These are phyloP conservation scores for Psococerastis gibbosa DNA, from an alignment of 2,888 invertebrate genomes.

Conservation along the genomic window DNA sequence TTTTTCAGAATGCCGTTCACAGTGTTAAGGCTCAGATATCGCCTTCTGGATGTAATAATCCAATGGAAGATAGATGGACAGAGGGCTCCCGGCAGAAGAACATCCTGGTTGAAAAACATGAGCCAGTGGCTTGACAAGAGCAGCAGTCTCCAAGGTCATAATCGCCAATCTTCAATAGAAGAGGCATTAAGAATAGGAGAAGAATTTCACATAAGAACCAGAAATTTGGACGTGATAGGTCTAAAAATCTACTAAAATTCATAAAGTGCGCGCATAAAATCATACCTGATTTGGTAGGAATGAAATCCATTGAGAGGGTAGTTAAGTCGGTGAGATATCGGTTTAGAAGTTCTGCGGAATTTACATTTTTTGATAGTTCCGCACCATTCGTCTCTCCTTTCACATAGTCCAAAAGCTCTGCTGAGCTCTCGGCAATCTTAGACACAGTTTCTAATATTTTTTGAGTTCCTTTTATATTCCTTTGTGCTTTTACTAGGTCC, in stretches of 20 bases:
- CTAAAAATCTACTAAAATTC: neutral
- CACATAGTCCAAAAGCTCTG: neutral
- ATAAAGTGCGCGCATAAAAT: too few relatives aligned
- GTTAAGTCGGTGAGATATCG: conserved; percentile 19
- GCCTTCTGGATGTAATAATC: too few relatives aligned
- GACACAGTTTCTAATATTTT: conserved; percentile 5
- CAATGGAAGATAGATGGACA: too few relatives aligned
- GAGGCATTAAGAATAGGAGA: neutral
- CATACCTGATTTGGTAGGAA: conserved; percentile 4
- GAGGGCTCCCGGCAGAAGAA: too few relatives aligned
- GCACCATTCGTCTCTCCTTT: neutral
- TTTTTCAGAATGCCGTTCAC: too few relatives aligned
- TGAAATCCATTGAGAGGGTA: conserved; percentile 19
- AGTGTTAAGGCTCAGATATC: too few relatives aligned
- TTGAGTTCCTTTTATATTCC: conserved; percentile 17
- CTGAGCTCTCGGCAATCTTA: neutral
- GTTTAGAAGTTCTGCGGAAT: conserved; percentile 18
- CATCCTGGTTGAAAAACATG: too few relatives aligned
- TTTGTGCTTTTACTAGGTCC: conserved; percentile 12
- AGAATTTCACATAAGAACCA: neutral
- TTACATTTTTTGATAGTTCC: neutral
- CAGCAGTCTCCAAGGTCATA: too few relatives aligned
- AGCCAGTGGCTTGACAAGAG: too few relatives aligned
- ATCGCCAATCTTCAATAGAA: neutral
- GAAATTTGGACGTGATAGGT: neutral